A percentile compares a stretch with the other conserved stretches of the same genome.
Conservation (phyloP, 2,113 vertebrate genomes). For the Ceratotherium simum region DNA sequence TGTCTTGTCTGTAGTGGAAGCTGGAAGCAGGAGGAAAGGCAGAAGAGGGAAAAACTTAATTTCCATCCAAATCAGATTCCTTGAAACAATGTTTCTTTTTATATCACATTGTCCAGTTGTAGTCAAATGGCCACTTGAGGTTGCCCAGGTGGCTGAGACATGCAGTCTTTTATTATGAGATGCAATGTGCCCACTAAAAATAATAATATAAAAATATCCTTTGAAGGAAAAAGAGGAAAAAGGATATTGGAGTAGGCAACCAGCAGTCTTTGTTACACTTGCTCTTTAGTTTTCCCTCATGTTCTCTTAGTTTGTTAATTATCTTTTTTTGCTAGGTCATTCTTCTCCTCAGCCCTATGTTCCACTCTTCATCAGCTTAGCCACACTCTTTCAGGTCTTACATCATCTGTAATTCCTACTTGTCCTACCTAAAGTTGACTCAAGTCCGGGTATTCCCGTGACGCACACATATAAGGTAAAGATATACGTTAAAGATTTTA, state of each 20-base stretch:
- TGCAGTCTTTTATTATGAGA: background rate
- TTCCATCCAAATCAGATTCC: background rate
- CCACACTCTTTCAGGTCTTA: background rate
- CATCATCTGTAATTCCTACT: background rate
- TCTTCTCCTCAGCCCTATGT: background rate
- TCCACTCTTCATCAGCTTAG: background rate
- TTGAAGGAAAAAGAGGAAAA: background rate
- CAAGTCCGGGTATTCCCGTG: background rate
- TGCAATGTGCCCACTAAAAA: background rate
- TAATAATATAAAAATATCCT: background rate
- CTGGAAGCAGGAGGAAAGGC: background rate
- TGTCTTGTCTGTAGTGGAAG: rapidly evolving
- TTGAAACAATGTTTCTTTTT: background rate
- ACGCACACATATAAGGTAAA: background rate
- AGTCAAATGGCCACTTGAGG: background rate
- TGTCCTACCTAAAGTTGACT: background rate
- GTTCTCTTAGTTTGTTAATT: background rate
- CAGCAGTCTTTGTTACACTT: background rate
- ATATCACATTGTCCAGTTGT: background rate
- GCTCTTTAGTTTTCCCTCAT: background rate
- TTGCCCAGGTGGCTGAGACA: background rate
- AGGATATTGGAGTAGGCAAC: background rate
- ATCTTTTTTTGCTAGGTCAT: background rate
- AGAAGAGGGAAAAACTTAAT: background rate
- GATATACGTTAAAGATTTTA: background rate